phyloP scores from a whole-genome alignment of 1,140 invertebrate species.

The Rhynchophorus ferrugineus region DNA sequence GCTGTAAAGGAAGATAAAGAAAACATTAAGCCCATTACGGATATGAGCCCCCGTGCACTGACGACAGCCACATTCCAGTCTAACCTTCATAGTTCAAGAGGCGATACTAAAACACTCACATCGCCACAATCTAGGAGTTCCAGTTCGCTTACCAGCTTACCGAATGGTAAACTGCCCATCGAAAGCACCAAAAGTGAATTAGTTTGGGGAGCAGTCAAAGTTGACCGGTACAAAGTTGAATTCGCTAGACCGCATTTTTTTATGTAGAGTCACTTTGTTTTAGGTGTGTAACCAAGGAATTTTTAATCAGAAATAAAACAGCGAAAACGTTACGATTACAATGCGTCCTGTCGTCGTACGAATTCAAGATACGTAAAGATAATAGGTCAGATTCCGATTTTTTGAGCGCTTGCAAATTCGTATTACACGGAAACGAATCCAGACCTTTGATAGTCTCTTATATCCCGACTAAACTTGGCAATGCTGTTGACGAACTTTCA shows the following conservation, averaged over 20 bases:
- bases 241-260: background rate
- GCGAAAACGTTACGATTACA: conserved; percentile 44
- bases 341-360: conserved; percentile 35
- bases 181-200: conserved; percentile 44
- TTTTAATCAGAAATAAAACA: conserved; percentile 46
- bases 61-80: conserved; percentile 2
- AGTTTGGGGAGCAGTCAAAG: conserved; percentile 46
- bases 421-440: conserved; percentile 44
- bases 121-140: conserved; percentile 19
- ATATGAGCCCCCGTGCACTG: conserved; percentile 8
- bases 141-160: conserved; percentile 33
- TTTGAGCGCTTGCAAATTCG: conserved; percentile 32
- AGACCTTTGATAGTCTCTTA: conserved; percentile 43
- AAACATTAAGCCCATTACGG: conserved; percentile 9
- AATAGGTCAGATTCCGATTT: conserved; percentile 25
- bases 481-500: conserved; percentile 42
- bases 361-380: conserved; percentile 31
- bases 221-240: conserved; percentile 36
- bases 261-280: background rate
- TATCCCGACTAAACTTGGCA: conserved; percentile 40
- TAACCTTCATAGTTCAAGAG: background rate
- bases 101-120: conserved; percentile 16
- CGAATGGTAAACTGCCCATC: conserved; percentile 43
- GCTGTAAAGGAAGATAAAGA: conserved; percentile 11
- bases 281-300: conserved; percentile 41